Base-by-base conservation (phyloP, 2,797 vertebrate species). In the Arremon brunneinucha region DNA sequence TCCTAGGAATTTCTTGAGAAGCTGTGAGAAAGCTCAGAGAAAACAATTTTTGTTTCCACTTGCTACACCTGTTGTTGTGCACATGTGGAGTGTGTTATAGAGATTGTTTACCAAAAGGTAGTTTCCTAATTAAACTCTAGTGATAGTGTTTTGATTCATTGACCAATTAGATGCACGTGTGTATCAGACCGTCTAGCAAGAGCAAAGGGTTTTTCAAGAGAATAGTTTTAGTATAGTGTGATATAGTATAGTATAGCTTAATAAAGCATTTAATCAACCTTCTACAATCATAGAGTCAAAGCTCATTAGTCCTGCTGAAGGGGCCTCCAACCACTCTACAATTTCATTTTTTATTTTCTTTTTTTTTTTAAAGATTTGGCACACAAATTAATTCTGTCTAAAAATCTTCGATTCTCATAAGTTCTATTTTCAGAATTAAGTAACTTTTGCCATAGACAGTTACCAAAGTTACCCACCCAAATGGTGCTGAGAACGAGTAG, bases 381-480 rank as follows among this genome's bases (percentile, higher is more conserved):
- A 93, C 59, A 65, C 27, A 89, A 63, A 65, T 79, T 68, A 91
- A 85, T 92, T 80, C 43, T 90, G 52, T 90, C 69, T 55, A 84
- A 67, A 65, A 92, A 90, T 93, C 32, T 72, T 39, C 28, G 57
- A 21, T 60, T 84, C 88, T 84, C 32, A 32, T 16, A 80, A 52
- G 4, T 49, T 49, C 1, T 26, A 20, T 63, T 75, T 80, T 75
- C 28, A 55, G 35, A 81, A 64, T 65, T 35, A 28, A 35, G 37
- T 74, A 69, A 30, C 3, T 56, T 79, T 53, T 89, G 8, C 30
- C 16, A 5, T 37, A 53, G 46, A 24, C 18, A 57, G 43, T 46
- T 65, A 47, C 8, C 5, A 35, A 64, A 88, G 10, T 34, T 56
- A n/a, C 7, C 12, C 28, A 74, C 9, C 9, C 35, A 18, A 59